phyloP scores from a whole-genome alignment of 2,113 vertebrate genomes.

The Coptodon rendalli region DNA sequence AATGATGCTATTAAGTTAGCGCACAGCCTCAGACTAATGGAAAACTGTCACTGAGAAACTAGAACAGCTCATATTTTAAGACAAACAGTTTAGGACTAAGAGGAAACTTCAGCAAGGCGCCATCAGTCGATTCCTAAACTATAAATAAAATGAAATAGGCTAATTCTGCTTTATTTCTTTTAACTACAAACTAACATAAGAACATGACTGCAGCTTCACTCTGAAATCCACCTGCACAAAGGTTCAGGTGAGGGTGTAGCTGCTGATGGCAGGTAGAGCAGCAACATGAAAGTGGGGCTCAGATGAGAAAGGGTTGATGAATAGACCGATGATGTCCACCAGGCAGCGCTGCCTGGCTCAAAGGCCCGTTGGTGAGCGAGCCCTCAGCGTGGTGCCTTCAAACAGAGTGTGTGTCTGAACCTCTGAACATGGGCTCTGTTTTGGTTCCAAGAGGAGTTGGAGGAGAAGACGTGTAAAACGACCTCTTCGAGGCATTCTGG shows the following conservation, averaged over 20 bases:
- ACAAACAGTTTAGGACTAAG: background rate
- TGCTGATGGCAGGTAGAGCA: background rate
- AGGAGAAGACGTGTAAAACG: background rate
- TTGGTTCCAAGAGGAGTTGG: background rate
- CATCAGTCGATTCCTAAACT: background rate
- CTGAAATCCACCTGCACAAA: background rate
- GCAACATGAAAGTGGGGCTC: background rate
- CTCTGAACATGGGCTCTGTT: background rate
- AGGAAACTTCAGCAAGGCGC: background rate
- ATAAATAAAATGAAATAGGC: rapidly evolving
- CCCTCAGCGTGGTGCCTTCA: background rate
- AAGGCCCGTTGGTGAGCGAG: background rate
- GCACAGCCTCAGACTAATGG: background rate
- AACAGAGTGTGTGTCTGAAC: background rate
- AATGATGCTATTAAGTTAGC: background rate
- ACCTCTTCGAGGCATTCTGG: background rate
- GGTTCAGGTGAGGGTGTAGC: background rate
- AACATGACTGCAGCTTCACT: background rate
- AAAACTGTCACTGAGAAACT: background rate
- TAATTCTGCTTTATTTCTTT: background rate
- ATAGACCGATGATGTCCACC: background rate
- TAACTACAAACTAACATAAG: background rate
- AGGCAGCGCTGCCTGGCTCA: constrained; percentile 2
- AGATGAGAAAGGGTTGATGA: background rate
- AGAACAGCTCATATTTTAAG: background rate